These are phyloP conservation scores for Naso thynnoides DNA, from an alignment of 2,797 vertebrate genomes.

Conservation along the genomic window DNA sequence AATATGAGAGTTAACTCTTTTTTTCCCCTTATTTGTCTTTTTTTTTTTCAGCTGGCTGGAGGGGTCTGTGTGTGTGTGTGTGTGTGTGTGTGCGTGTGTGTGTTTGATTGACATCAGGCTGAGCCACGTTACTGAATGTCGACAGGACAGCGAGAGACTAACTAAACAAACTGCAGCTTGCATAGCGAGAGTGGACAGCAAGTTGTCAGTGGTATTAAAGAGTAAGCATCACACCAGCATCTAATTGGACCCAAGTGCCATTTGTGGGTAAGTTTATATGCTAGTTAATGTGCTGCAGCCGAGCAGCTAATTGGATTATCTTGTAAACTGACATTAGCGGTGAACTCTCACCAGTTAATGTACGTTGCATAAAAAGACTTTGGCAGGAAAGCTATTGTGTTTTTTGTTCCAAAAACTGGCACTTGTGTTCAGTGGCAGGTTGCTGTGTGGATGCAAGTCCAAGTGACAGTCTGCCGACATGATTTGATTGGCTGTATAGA, in stretches of 20 bases:
- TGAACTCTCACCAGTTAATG: neutral
- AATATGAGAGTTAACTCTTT: no score
- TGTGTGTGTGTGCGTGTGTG: neutral
- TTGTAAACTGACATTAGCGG: neutral
- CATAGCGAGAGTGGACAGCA: no score
- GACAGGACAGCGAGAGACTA: neutral
- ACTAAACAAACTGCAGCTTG: neutral
- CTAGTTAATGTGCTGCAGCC: neutral
- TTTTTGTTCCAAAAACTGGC: neutral
- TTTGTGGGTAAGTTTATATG: neutral
- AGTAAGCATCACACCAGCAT: neutral
- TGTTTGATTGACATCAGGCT: neutral
- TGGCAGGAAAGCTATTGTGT: neutral
- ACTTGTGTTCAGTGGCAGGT: neutral
- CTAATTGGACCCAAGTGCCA: neutral
- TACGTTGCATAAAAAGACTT: neutral
- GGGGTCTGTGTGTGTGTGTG: neutral
- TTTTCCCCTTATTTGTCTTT: no score
- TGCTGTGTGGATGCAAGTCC: neutral
- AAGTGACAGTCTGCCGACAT: neutral
- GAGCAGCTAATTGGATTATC: neutral
- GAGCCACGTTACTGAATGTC: neutral
- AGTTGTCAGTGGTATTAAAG: neutral
- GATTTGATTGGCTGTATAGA: neutral
- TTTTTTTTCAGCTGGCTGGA: neutral